Base-by-base conservation (phyloP, 2,888 invertebrate genomes). In the Scaptodrosophila latifasciaeformis region DNA sequence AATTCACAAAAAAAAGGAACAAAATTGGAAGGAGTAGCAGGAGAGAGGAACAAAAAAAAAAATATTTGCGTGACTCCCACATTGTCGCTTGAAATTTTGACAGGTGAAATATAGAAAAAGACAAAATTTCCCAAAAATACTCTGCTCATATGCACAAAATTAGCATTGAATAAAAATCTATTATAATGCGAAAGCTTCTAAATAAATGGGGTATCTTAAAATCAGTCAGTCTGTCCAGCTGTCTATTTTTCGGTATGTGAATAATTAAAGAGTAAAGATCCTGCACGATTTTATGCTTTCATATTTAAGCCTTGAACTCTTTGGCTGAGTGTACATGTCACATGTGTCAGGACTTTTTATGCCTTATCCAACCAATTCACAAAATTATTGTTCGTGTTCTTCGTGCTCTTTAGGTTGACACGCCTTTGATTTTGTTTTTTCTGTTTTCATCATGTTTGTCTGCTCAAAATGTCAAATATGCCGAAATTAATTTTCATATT, bases 391-490 rank as follows among this genome's bases (percentile, higher is more conserved):
- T 44, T 46, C 12, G 42, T 52, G 56, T 52, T 29, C 10, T 39
- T 39, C 27, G 4, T 27, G 27, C 9, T 27, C 5, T 27, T 4
- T 27, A 27, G 9, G 21, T 17, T 40, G n/a, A 7, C 40, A 40
- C 35, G 53, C 54, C 57, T 55, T 65, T 57, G 68, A 54, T 57
- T 53, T 47, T 18, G 24, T n/a, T n/a, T 34, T 34, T 34, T n/a
- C 6, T 35, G 35, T n/a, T 10, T 9, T 42, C 15, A 27, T n/a
- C n/a, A n/a, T n/a, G n/a, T n/a, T n/a, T n/a, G n/a, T n/a, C n/a
- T n/a, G n/a, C n/a, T n/a, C 64, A 61, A 65, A 58, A 72, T 74
- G 78, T 80, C 72, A 77, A 77, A 74, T 54, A 66, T 74, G 64
- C 74, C 75, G 24, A 69, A 66, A 80, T 74, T 77, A 72, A 69